Conservation (phyloP, 2,113 vertebrate genomes). For the Pseudopodoces humilis region DNA sequence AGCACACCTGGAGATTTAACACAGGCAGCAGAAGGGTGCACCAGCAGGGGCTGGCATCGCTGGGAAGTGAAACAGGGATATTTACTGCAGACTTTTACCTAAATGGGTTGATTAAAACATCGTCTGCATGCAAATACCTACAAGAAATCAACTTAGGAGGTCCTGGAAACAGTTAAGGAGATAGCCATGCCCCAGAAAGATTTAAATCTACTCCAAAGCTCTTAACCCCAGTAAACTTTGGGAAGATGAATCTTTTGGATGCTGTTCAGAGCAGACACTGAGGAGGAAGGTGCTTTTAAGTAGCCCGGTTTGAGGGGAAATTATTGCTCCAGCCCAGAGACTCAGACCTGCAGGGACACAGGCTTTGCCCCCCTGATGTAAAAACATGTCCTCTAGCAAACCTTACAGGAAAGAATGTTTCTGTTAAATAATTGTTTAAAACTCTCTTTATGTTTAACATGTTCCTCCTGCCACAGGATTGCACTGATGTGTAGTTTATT, state of each 20-base stretch:
- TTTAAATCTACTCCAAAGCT: background rate
- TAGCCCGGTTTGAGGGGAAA: background rate
- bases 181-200: background rate
- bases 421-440: background rate
- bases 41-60: background rate
- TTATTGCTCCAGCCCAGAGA: background rate
- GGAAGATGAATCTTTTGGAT: background rate
- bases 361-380: background rate
- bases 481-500: accelerated
- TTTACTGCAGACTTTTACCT: background rate
- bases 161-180: background rate
- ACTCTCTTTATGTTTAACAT: background rate
- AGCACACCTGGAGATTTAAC: background rate
- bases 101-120: background rate
- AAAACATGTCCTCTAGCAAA: accelerated
- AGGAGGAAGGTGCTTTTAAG: background rate
- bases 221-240: background rate
- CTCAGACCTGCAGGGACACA: background rate
- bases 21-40: background rate
- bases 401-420: background rate
- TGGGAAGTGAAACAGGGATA: too few relatives aligned
- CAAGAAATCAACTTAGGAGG: background rate
- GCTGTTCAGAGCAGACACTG: background rate
- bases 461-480: background rate
- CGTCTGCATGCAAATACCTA: accelerated